phyloP scores from a whole-genome alignment of 2,113 vertebrate genomes.

The Carollia perspicillata region DNA sequence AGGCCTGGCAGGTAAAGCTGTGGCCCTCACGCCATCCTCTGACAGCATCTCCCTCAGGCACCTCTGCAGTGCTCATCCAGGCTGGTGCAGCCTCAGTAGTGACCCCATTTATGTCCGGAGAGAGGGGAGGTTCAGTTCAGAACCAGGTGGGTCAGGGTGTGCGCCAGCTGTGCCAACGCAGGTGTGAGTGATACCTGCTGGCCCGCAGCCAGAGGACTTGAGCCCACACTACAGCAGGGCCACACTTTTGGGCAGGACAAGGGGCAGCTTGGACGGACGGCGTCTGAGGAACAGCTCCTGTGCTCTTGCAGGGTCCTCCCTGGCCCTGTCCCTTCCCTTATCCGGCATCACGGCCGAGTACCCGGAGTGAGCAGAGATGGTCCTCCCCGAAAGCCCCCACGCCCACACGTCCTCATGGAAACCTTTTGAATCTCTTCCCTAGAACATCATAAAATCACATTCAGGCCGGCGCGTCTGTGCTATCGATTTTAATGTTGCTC shows the following conservation, averaged over 20 bases:
- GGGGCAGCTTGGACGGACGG: not conserved
- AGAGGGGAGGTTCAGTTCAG: slow-evolving; percentile 19
- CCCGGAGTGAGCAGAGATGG: not conserved
- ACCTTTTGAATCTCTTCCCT: not conserved
- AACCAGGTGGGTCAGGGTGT: not conserved
- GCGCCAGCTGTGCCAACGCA: not conserved
- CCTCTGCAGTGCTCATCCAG: fast-evolving
- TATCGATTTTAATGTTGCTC: slow-evolving; percentile 25
- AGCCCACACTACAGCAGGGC: not conserved
- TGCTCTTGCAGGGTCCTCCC: not conserved
- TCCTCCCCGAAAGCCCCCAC: not conserved
- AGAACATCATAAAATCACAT: not conserved
- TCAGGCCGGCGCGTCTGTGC: not conserved
- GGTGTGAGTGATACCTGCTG: slow-evolving; percentile 26
- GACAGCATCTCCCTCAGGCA: not conserved
- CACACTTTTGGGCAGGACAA: slow-evolving; percentile 24
- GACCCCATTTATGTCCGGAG: slow-evolving; percentile 25
- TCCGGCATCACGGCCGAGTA: not conserved
- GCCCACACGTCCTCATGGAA: not conserved
- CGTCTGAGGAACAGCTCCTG: not conserved
- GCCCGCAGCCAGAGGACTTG: slow-evolving; percentile 8
- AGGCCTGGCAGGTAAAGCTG: fast-evolving
- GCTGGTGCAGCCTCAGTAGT: not conserved
- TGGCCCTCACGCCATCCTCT: not conserved
- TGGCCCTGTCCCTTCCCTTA: slow-evolving; percentile 1